Conservation (phyloP, 2,113 vertebrate genomes). For the Eolophus roseicapilla region DNA sequence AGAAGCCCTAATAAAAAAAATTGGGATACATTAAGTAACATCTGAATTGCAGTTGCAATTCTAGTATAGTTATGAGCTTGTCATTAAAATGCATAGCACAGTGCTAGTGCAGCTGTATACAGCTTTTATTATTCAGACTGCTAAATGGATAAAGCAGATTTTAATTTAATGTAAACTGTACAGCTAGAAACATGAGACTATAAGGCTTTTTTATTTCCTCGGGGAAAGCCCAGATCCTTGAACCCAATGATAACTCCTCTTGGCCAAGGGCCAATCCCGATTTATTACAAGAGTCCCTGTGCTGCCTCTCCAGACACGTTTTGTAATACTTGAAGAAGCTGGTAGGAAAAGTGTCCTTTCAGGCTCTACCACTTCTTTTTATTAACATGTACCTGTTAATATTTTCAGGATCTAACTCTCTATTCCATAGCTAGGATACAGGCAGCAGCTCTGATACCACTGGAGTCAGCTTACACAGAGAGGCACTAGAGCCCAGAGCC, state of each 20-base stretch:
- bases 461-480: no score
- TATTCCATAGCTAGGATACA: background rate
- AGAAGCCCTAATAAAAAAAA: conserved; percentile 67
- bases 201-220: conserved; percentile 43
- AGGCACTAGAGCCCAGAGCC: background rate
- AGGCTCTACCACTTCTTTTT: background rate
- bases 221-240: conserved; percentile 62
- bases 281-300: conserved; percentile 46
- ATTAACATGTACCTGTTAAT: background rate
- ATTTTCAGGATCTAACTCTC: background rate
- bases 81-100: conserved; percentile 77
- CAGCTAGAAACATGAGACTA: conserved; percentile 53
- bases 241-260: conserved; percentile 49
- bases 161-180: conserved; percentile 74
- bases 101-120: conserved; percentile 75
- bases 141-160: conserved; percentile 78
- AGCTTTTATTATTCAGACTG: conserved; percentile 76
- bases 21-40: conserved; percentile 74
- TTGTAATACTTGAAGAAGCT: conserved; percentile 28
- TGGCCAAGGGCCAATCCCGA: conserved; percentile 66
- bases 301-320: conserved; percentile 40
- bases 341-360: background rate
- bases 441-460: background rate
- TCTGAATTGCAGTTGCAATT: conserved; percentile 76
- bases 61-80: conserved; percentile 72